Conservation (phyloP, 2,113 vertebrate species). For the Polypterus senegalus region DNA sequence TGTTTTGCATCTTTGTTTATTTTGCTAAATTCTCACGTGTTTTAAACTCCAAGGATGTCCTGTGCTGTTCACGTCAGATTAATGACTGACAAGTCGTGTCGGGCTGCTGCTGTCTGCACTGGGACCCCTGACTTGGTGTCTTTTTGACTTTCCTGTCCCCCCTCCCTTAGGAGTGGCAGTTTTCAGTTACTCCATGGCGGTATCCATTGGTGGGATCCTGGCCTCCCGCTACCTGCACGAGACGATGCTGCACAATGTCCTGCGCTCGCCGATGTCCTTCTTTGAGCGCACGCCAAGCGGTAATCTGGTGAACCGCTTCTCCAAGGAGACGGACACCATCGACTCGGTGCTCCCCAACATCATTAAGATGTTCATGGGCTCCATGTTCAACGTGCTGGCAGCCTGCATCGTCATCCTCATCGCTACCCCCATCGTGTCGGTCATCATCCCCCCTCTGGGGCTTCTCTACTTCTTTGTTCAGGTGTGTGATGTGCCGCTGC, state of each 20-base stretch:
- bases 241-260: constrained; percentile 69
- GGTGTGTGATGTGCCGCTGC: constrained; percentile 38
- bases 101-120: too few relatives aligned
- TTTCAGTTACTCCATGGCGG: constrained; percentile 73
- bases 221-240: constrained; percentile 76
- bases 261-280: constrained; percentile 83
- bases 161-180: constrained; percentile 58
- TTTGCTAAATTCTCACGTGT: too few relatives aligned
- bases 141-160: not conserved
- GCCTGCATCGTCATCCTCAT: constrained; percentile 74
- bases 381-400: constrained; percentile 70
- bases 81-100: too few relatives aligned
- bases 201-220: constrained; percentile 80
- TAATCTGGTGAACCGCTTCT: constrained; percentile 89
- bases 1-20: too few relatives aligned
- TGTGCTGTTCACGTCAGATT: too few relatives aligned
- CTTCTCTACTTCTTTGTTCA: constrained; percentile 85
- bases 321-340: constrained; percentile 90
- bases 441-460: constrained; percentile 74
- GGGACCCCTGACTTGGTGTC: not conserved
- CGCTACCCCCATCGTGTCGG: constrained; percentile 69
- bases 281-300: constrained; percentile 91
- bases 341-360: constrained; percentile 79
- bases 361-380: constrained; percentile 94
- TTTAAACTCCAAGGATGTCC: too few relatives aligned